These are phyloP conservation scores for Terrapene triunguis DNA, from an alignment of 2,113 vertebrate species.

Conservation along the genomic window DNA sequence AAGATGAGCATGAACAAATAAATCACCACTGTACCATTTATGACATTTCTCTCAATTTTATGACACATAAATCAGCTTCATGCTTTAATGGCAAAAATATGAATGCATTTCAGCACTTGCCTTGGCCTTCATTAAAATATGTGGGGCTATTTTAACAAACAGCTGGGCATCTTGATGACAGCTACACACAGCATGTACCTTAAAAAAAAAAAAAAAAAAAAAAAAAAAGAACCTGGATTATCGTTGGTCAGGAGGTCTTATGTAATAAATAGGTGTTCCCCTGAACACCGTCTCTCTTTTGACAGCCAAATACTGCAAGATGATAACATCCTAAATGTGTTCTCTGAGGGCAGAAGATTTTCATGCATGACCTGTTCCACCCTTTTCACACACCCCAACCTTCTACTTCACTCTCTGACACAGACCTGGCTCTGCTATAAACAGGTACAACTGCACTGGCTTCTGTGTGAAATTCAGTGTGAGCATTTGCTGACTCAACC, in stretches of 20 bases:
- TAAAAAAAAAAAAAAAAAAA: not conserved
- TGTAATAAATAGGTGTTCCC: not conserved
- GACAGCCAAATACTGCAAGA: not conserved
- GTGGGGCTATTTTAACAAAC: slow-evolving; percentile 18
- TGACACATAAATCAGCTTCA: not conserved
- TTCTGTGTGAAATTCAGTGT: slow-evolving; percentile 13
- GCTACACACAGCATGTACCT: not conserved
- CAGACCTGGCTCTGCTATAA: not conserved
- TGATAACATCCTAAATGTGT: not conserved
- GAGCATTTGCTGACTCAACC: not conserved
- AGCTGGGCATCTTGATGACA: not conserved
- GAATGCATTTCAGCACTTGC: not conserved
- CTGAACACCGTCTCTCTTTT: not conserved
- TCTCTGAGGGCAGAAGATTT: not conserved
- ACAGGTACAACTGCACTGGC: not conserved
- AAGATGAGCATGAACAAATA: slow-evolving; percentile 20
- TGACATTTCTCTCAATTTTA: not conserved
- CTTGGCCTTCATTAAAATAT: not conserved
- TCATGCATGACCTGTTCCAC: not conserved
- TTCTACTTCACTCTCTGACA: not conserved
- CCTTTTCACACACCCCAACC: not conserved
- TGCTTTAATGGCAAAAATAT: slow-evolving; percentile 20
- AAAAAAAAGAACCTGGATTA: not conserved
- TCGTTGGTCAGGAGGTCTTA: not conserved
- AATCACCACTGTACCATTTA: not conserved